phyloP scores from a whole-genome alignment of 2,888 invertebrate species.

The Apamea epomidion region DNA sequence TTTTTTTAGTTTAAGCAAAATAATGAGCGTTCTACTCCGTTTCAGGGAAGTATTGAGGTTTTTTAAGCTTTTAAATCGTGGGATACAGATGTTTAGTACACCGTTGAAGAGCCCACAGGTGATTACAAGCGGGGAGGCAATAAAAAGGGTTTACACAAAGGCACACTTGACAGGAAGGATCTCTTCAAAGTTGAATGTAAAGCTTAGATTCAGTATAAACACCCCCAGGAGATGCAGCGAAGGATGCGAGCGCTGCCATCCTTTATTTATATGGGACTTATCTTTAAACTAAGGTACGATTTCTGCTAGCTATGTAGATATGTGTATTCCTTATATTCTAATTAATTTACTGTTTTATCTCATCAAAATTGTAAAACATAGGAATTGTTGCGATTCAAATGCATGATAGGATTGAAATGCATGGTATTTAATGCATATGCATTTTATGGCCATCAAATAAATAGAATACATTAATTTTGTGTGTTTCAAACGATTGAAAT shows the following conservation, averaged over 20 bases:
- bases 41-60: not conserved
- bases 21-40: slow-evolving; percentile 1
- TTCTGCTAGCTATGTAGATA: not conserved
- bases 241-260: not conserved
- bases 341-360: too few relatives aligned
- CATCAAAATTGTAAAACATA: not conserved
- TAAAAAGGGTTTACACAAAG: slow-evolving; percentile 52
- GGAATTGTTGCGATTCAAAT: not conserved
- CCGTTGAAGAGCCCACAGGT: slow-evolving; percentile 18
- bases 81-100: not conserved
- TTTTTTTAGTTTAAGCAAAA: not conserved
- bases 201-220: slow-evolving; percentile 45
- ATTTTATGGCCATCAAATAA: too few relatives aligned
- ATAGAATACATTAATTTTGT: too few relatives aligned
- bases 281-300: too few relatives aligned
- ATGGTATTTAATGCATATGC: not conserved
- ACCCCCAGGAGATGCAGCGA: slow-evolving; percentile 38
- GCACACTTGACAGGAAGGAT: slow-evolving; percentile 19
- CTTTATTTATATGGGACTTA: not conserved
- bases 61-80: slow-evolving; percentile 1
- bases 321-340: not conserved
- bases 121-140: slow-evolving; percentile 39
- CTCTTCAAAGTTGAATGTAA: slow-evolving; percentile 38
- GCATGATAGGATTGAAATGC: too few relatives aligned
- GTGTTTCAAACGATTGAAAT: too few relatives aligned